A percentile compares a stretch with the other conserved stretches of the same genome.
Conservation (phyloP, 2,888 invertebrate species). For the Amorpha juglandis region DNA sequence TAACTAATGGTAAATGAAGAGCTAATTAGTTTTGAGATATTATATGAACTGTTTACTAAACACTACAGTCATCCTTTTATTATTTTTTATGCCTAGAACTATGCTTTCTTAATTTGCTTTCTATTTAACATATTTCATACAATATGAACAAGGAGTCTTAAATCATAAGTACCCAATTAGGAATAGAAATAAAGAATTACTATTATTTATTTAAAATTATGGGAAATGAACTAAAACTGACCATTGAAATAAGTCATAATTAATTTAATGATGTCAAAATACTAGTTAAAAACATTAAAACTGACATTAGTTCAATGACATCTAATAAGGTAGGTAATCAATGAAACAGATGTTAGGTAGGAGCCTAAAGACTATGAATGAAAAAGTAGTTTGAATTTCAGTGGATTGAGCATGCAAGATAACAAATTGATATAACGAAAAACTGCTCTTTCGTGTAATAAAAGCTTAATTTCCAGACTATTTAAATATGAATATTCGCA, state of each 20-base stretch:
- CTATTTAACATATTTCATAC: too few relatives aligned
- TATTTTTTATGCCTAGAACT: too few relatives aligned
- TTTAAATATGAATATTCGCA: background rate
- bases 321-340: background rate
- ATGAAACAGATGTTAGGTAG: background rate
- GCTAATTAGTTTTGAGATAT: too few relatives aligned
- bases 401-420: background rate
- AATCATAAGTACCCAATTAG: too few relatives aligned
- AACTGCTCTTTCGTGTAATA: background rate
- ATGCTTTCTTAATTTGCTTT: too few relatives aligned
- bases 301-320: background rate
- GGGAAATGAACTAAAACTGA: background rate
- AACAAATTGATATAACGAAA: background rate
- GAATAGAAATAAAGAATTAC: too few relatives aligned
- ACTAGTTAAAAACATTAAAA: background rate
- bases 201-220: too few relatives aligned
- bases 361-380: background rate
- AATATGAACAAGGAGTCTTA: too few relatives aligned
- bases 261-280: background rate
- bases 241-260: background rate
- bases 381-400: background rate
- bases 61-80: too few relatives aligned
- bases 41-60: too few relatives aligned
- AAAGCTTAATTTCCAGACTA: background rate
- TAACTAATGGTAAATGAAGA: too few relatives aligned